Base-by-base conservation (phyloP, 2,888 invertebrate species). In the Pyralis farinalis region DNA sequence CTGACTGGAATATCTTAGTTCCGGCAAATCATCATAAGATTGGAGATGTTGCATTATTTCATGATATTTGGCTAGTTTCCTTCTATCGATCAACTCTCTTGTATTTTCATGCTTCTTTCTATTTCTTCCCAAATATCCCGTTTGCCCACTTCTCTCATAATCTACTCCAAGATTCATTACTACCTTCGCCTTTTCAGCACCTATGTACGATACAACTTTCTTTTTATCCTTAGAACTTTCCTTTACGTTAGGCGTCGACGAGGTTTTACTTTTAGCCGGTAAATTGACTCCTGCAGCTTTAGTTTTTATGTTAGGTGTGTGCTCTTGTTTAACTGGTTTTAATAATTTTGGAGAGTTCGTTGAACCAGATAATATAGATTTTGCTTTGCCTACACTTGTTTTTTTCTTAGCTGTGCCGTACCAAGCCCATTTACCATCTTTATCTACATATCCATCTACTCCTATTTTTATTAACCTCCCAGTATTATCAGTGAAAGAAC, bases 381-480 rank as follows among this genome's bases (percentile, higher is more conserved):
- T 70, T 3, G 63, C 46, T 51, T 53, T 70, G 46, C 58, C 61
- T 44, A 44, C 40, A 25, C 22, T 25, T 25, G 42, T 25, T 41
- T 54, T 68, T 25, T 43, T 59, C 36, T 55, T 78, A 1, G 63
- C 42, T 57, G 5, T n/a, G 7, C 3, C 7, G 25, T 87, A 87
- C 67, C 67, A 81, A 4, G 56, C 75, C 88, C 88, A 88, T 46
- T 83, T 85, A 8, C 69, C 65, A 28, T 85, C 79, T 53, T 79
- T 78, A 41, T 84, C 85, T 20, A 88, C 51, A 37, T 81, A 88
- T 5, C 88, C 88, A 47, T 88, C 88, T 9, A 87, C 38, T 12
- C 88, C 87, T 43, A 88, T 72, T 52, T 75, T 80, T 30, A 73
- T 55, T 12, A 42, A 11, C 36, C 63, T 58, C 1, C 81, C 80